phyloP scores from a whole-genome alignment of 2,797 vertebrate genomes.

The Enteromius radiatus region DNA sequence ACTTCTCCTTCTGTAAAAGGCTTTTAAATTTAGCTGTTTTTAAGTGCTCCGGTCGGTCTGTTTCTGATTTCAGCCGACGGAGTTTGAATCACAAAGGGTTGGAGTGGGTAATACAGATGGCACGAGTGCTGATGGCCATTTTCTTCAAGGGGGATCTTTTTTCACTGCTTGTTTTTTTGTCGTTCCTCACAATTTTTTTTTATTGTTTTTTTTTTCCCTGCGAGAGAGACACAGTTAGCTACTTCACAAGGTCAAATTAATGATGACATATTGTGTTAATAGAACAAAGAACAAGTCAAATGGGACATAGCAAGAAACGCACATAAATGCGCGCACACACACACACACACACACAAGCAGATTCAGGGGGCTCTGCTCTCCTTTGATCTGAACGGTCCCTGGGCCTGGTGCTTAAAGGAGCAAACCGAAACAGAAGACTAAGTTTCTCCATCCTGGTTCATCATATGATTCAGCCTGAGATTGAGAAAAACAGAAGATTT shows the following conservation, averaged over 20 bases:
- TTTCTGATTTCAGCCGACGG: constrained; percentile 48
- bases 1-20: constrained; percentile 45
- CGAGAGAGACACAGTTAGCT: constrained; percentile 65
- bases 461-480: constrained; percentile 61
- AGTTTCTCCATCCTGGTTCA: constrained; percentile 62
- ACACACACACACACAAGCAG: constrained; percentile 22
- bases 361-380: constrained; percentile 10
- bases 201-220: constrained; percentile 50
- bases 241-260: constrained; percentile 58
- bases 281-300: constrained; percentile 61
- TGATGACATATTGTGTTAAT: constrained; percentile 61
- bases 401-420: constrained; percentile 30
- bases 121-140: constrained; percentile 58
- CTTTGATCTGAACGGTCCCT: constrained; percentile 56
- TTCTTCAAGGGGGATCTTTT: constrained; percentile 58
- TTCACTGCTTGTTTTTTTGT: constrained; percentile 34
- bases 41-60: constrained; percentile 57
- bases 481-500: constrained; percentile 50
- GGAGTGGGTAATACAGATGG: constrained; percentile 59
- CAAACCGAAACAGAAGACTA: constrained; percentile 43
- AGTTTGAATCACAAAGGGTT: constrained; percentile 49
- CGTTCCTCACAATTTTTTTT: constrained; percentile 41
- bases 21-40: constrained; percentile 55
- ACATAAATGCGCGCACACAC: constrained; percentile 33
- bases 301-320: constrained; percentile 47